phyloP scores from a whole-genome alignment of 2,113 vertebrate species.

The Tupaia tana region DNA sequence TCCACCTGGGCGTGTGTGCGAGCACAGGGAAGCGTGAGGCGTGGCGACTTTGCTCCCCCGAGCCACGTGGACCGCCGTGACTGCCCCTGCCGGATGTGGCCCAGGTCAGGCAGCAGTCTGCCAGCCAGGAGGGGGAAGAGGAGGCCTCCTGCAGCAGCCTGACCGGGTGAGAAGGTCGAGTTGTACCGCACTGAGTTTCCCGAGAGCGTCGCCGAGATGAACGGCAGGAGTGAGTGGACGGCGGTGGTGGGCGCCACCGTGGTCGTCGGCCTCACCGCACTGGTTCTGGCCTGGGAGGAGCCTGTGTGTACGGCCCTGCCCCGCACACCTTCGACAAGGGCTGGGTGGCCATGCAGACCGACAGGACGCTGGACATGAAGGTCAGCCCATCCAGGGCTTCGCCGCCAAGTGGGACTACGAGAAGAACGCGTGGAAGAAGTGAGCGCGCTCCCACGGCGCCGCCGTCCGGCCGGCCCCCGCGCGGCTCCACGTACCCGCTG shows the following conservation, averaged over 20 bases:
- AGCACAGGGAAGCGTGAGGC: conserved; percentile 91
- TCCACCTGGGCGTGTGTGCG: conserved; percentile 92
- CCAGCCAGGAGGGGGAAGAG: too few relatives aligned
- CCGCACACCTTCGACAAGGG: conserved; percentile 92
- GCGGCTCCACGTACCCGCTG: conserved; percentile 86
- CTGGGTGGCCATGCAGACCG: conserved; percentile 91
- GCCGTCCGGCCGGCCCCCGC: not conserved
- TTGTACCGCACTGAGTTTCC: conserved; percentile 96
- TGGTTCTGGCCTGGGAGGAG: conserved; percentile 93
- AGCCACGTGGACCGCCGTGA: too few relatives aligned
- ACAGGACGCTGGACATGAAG: conserved; percentile 96
- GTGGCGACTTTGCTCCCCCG: too few relatives aligned
- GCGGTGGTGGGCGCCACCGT: conserved; percentile 87
- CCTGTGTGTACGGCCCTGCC: conserved; percentile 91
- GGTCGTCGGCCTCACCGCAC: conserved; percentile 89
- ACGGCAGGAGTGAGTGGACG: conserved; percentile 91
- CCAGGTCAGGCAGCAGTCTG: too few relatives aligned
- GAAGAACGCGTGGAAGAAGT: conserved; percentile 97
- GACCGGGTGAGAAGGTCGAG: too few relatives aligned
- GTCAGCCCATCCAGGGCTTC: conserved; percentile 92
- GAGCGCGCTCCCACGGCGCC: too few relatives aligned
- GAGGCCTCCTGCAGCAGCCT: too few relatives aligned
- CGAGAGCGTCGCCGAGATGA: conserved; percentile 91
- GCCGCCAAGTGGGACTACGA: conserved; percentile 96
- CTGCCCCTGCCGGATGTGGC: too few relatives aligned